These are phyloP conservation scores for Trichopoda pennipes DNA, from an alignment of 2,888 invertebrate species.

Conservation along the genomic window DNA sequence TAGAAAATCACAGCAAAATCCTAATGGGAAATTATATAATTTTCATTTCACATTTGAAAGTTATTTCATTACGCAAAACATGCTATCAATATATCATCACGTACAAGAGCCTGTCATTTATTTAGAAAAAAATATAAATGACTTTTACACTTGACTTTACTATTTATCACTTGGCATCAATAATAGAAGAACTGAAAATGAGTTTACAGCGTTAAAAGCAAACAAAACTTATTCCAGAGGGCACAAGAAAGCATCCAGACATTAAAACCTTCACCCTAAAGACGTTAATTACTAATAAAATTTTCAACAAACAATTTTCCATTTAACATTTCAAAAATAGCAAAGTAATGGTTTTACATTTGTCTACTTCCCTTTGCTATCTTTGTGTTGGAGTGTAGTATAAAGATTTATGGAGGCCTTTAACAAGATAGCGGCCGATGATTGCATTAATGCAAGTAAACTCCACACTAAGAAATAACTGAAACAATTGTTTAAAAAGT, in stretches of 20 bases:
- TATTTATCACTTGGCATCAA: slow-evolving; percentile 38
- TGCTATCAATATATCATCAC: neutral
- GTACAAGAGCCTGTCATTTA: neutral
- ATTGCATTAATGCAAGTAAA: neutral
- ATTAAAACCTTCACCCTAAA: slow-evolving; percentile 34
- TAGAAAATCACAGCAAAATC: neutral
- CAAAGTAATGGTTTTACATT: slow-evolving; percentile 59
- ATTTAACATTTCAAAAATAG: slow-evolving; percentile 46
- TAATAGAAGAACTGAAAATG: neutral
- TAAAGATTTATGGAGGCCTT: slow-evolving; percentile 16
- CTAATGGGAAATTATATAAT: neutral
- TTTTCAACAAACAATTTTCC: slow-evolving; percentile 37
- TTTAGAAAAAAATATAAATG: slow-evolving; percentile 48
- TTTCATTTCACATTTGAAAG: neutral
- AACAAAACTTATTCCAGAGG: neutral
- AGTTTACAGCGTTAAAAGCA: slow-evolving; percentile 23
- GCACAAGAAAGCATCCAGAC: slow-evolving; percentile 11
- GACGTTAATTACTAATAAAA: slow-evolving; percentile 59
- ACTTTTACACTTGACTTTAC: slow-evolving; percentile 55
- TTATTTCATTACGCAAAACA: neutral
- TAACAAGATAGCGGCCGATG: neutral
- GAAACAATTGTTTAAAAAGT: slow-evolving; percentile 54
- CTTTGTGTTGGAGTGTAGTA: neutral
- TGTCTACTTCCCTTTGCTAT: slow-evolving; percentile 1
- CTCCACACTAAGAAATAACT: slow-evolving; percentile 28